Evolutionary conservation across 30 jellyfish, hydroid and myxozoan genomes (phyloP).

Genomic region (Chrysaora quinquecirrha): DNA sequence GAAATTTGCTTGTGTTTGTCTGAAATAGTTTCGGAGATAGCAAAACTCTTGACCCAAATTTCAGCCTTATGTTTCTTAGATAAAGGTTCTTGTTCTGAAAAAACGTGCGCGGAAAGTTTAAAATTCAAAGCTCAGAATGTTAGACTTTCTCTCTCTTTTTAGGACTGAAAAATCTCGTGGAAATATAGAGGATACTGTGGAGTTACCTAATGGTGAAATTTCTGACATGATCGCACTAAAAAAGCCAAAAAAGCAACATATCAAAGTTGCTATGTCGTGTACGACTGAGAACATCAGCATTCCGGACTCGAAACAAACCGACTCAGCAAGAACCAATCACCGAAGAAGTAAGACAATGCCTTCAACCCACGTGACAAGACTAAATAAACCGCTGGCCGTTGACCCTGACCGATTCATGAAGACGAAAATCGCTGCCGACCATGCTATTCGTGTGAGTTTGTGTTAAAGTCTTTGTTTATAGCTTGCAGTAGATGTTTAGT

Average conservation of each 20-base stretch:
- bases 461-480: no score
- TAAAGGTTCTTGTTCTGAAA: no score
- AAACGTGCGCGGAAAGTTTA: no score
- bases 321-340: slow-evolving; percentile 16
- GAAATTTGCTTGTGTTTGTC: no score
- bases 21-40: no score
- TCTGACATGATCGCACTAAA: slow-evolving; percentile 27
- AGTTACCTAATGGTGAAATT: not conserved
- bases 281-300: not conserved
- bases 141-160: no score
- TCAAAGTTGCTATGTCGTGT: not conserved
- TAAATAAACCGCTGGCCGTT: slow-evolving; percentile 20
- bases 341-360: slow-evolving; percentile 64
- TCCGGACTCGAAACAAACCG: slow-evolving; percentile 2
- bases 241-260: not conserved
- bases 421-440: slow-evolving; percentile 65
- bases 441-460: slow-evolving; percentile 60
- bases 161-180: slow-evolving; percentile 37
- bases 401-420: slow-evolving; percentile 63
- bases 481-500: no score
- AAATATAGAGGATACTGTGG: slow-evolving; percentile 20
- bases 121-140: no score
- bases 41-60: no score
- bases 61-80: no score
- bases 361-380: slow-evolving; percentile 3